Percentiles rank a stretch among this genome's conserved stretches.
phyloP scores from a whole-genome alignment of 2,113 vertebrate species.

The Chaetura pelagica region DNA sequence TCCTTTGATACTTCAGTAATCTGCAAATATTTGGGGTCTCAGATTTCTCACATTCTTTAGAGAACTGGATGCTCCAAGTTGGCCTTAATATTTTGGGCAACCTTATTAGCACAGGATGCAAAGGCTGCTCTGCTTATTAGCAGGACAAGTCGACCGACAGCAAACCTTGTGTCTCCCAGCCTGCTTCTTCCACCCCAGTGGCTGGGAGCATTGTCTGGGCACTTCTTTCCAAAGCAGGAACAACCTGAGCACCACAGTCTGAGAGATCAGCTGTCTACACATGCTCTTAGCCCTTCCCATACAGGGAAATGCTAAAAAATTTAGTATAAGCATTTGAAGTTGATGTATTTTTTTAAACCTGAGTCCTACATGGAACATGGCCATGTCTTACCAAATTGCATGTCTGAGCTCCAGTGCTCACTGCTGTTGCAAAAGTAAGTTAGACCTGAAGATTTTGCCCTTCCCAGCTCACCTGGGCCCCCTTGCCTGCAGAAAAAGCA shows the following conservation, averaged over 20 bases:
- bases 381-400: accelerated
- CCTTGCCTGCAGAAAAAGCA: not conserved
- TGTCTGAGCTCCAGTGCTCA: not conserved
- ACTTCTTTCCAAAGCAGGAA: accelerated
- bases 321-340: not conserved
- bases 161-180: not conserved
- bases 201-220: not conserved
- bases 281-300: not conserved
- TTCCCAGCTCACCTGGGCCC: not conserved
- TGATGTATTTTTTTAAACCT: accelerated
- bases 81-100: not conserved
- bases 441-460: not conserved
- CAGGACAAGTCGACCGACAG: not conserved
- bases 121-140: not conserved
- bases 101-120: not conserved
- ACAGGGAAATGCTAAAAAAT: not conserved
- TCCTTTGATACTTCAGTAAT: not conserved
- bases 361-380: not conserved
- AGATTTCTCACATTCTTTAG: not conserved
- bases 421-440: not conserved
- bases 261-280: accelerated
- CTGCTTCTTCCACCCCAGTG: accelerated
- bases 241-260: too few relatives aligned
- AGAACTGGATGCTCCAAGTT: not conserved
- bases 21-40: not conserved